Evolutionary conservation across 2,888 invertebrate genomes (phyloP).

Genomic region (Clunio marinus): DNA sequence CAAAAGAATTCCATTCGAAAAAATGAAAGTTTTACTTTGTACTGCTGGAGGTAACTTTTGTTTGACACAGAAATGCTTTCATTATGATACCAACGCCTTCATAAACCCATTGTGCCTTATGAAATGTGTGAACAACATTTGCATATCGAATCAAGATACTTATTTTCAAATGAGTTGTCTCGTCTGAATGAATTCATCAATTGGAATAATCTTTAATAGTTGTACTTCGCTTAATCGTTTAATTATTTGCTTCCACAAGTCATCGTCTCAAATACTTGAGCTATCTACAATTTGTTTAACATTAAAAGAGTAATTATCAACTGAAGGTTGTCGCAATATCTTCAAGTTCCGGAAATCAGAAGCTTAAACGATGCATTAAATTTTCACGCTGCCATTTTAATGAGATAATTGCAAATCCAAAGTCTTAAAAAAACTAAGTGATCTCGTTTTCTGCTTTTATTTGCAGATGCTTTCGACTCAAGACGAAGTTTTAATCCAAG

Average conservation of each 20-base stretch:
- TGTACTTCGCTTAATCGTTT: background rate
- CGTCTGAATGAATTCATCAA: background rate
- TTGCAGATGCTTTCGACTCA: too few relatives aligned
- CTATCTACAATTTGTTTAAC: background rate
- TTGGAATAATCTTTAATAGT: background rate
- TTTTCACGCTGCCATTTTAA: background rate
- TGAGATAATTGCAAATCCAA: background rate
- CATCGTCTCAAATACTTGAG: background rate
- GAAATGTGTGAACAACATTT: background rate
- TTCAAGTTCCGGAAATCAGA: background rate
- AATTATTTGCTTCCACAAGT: background rate
- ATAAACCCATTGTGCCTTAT: background rate
- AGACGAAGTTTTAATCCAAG: background rate
- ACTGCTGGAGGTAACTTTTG: background rate
- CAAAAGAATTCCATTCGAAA: slow-evolving; percentile 13
- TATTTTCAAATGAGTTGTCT: slow-evolving; percentile 3
- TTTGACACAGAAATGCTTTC: slow-evolving; percentile 16
- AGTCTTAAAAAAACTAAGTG: background rate
- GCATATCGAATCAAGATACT: background rate
- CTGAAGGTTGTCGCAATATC: slow-evolving; percentile 7
- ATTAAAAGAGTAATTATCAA: background rate
- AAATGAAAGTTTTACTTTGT: slow-evolving; percentile 3
- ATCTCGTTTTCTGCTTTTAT: background rate
- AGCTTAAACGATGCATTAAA: background rate
- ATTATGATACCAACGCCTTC: slow-evolving; percentile 9